Evolutionary conservation across 2,113 vertebrate species (phyloP), one percentile per base, ranked within the genome.

Genomic region (Alces alces): DNA sequence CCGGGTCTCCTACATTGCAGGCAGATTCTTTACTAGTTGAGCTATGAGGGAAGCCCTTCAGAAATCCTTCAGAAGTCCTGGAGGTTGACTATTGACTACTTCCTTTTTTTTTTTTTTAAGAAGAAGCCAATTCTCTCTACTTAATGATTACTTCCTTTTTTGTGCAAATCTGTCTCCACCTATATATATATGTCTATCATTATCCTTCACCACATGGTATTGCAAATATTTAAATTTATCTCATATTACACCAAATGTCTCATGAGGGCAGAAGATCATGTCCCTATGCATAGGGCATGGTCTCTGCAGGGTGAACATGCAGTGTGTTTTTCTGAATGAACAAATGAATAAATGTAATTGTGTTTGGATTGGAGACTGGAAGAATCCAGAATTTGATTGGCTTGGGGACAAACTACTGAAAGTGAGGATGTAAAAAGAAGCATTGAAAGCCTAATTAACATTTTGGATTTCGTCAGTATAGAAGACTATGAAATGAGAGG

Each of bases 401-500:
- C 33, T 50, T 7, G 6, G 25, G 10, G 5, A 70, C 15, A 79
- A 39, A 54, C 45, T 83, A 39, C 27, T 82, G 25, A 90, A 70
- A 87, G 27, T 19, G 7, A 86, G 28, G 3, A 58, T 39, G 2
- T 66, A 39, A 50, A 89, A 82, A 52, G 45, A 54, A 52, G 3
- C 27, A 16, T 33, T 79, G 57, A 88, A 79, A 91, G 70, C 70
- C 43, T 92, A 95, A 98, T 97, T 97, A 97, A 97, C 60, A 7
- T 54, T 83, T 58, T 97, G 97, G 73, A 93, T 97, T 97, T 89
- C 80, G 93, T 98, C 97, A 97, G 88, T 94, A 97, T 70, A 95
- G 90, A 96, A 28, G 36, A 73, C 83, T 97, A 36, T 92, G 96
- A 97, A 96, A 95, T 54, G 55, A 97, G 97, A 97, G 95, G 93